A percentile compares a stretch with the other conserved stretches of the same genome.
These are phyloP conservation scores for Congeria kusceri DNA, from an alignment of 2,888 invertebrate genomes.

Conservation along the genomic window DNA sequence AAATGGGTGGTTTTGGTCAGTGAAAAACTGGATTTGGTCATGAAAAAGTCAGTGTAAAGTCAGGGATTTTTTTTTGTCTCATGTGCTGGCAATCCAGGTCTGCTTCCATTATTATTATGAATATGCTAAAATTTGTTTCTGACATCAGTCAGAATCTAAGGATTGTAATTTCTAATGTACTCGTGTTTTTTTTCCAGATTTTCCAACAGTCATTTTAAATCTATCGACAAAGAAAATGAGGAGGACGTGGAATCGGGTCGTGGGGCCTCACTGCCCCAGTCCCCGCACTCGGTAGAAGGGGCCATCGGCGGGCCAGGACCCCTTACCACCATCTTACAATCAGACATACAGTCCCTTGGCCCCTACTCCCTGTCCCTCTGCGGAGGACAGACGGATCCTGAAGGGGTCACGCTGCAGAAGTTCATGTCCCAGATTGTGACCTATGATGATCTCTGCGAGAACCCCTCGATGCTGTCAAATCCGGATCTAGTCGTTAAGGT, in stretches of 20 bases:
- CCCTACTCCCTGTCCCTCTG: slow-evolving; percentile 92
- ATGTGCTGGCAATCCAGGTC: too few species aligned
- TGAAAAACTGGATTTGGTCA: too few species aligned
- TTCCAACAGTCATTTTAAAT: too few species aligned
- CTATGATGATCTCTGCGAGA: slow-evolving; percentile 88
- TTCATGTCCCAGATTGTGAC: slow-evolving; percentile 89
- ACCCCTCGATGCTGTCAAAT: slow-evolving; percentile 90
- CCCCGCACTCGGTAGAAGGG: slow-evolving; percentile 93
- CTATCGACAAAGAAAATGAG: slow-evolving; percentile 62
- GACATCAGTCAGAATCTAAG: too few species aligned
- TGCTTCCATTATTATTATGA: too few species aligned
- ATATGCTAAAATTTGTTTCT: too few species aligned
- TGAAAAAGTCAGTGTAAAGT: too few species aligned
- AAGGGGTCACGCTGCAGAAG: slow-evolving; percentile 88
- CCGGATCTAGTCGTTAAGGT: slow-evolving; percentile 94
- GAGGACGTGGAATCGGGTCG: slow-evolving; percentile 97
- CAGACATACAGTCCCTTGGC: slow-evolving; percentile 72
- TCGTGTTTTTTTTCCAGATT: too few species aligned
- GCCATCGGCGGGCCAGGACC: slow-evolving; percentile 85
- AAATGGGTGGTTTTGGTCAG: too few species aligned
- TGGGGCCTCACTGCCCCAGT: slow-evolving; percentile 97
- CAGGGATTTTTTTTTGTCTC: too few species aligned
- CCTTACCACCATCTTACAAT: slow-evolving; percentile 68
- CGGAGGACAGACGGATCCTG: slow-evolving; percentile 87
- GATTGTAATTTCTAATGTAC: too few species aligned